These are phyloP conservation scores for Pteruthius melanotis DNA, from an alignment of 2,113 vertebrate species.

Conservation along the genomic window DNA sequence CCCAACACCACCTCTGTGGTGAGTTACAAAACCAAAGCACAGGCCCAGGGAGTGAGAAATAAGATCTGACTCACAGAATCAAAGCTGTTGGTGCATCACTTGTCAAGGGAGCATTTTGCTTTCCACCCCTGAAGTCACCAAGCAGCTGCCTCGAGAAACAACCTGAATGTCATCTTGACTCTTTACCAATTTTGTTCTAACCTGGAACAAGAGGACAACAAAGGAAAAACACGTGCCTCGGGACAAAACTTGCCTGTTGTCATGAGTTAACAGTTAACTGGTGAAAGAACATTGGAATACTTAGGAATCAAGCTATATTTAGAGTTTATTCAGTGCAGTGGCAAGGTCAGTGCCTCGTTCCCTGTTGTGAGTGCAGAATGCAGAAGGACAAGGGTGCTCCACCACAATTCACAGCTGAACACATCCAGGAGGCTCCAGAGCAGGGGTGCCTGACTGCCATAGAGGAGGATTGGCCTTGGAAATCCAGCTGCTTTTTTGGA, in stretches of 20 bases:
- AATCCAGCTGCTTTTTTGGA: background rate
- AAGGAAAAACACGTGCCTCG: background rate
- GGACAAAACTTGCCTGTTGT: background rate
- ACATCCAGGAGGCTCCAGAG: background rate
- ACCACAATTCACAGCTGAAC: background rate
- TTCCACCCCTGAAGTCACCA: background rate
- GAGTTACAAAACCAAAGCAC: background rate
- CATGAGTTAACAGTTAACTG: slow-evolving; percentile 31
- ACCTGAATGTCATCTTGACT: background rate
- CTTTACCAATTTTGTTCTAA: background rate
- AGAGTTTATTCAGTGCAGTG: background rate
- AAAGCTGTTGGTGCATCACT: background rate
- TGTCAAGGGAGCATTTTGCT: background rate
- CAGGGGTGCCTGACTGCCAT: background rate
- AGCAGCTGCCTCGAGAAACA: background rate
- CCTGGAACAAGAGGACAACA: background rate
- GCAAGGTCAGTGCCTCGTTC: background rate
- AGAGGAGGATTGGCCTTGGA: no score
- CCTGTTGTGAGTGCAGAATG: background rate
- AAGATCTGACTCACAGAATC: background rate
- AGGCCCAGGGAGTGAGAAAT: background rate
- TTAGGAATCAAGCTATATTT: slow-evolving; percentile 18
- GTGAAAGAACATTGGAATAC: background rate
- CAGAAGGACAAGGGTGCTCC: background rate
- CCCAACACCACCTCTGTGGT: no score